A percentile compares a stretch with the other conserved stretches of the same genome.
phyloP scores from a whole-genome alignment of 1,140 invertebrate genomes.

The Acromyrmex heyeri region DNA sequence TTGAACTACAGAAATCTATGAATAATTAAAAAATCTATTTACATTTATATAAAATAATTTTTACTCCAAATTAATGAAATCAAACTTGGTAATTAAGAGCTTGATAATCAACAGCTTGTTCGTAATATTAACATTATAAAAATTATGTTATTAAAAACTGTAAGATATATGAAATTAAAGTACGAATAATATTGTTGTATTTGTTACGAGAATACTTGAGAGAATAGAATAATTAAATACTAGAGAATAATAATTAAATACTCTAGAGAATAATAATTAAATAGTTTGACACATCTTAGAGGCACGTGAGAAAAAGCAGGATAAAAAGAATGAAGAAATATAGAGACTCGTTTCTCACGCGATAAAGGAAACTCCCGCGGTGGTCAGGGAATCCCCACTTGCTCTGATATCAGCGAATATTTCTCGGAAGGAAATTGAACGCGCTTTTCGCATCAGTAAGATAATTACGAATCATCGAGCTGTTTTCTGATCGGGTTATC shows the following conservation, averaged over 20 bases:
- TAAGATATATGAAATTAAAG: not conserved
- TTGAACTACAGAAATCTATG: not conserved
- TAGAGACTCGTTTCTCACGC: not conserved
- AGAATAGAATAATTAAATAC: not conserved
- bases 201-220: not conserved
- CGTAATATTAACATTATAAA: not conserved
- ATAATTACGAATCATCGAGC: constrained; percentile 3
- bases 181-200: not conserved
- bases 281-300: not conserved
- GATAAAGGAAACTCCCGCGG: constrained; percentile 18
- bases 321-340: not conserved
- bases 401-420: not conserved
- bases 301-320: not conserved
- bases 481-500: constrained; percentile 14
- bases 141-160: not conserved
- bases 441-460: constrained; percentile 16
- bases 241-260: too few species aligned
- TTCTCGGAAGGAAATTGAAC: not conserved
- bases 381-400: constrained; percentile 26
- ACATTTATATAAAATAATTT: not conserved
- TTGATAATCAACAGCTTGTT: not conserved
- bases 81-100: not conserved
- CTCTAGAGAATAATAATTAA: not conserved
- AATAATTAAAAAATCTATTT: not conserved
- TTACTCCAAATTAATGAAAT: not conserved